Conservation (phyloP, 2,113 vertebrate species). For the Cyanoliseus patagonus region DNA sequence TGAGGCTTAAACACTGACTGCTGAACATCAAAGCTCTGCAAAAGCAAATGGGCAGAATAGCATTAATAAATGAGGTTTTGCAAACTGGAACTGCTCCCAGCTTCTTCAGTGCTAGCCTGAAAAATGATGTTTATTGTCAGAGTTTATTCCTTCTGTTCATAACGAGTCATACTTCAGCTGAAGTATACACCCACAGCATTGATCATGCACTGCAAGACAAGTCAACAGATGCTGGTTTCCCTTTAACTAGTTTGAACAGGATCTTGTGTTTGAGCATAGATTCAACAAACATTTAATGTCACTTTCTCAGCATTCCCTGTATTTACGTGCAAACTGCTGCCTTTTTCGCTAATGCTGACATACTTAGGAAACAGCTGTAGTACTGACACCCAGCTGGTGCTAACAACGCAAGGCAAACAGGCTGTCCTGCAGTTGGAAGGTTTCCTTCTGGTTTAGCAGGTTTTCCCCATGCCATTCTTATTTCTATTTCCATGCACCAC, state of each 20-base stretch:
- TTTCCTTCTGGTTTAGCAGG: neutral
- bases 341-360: neutral
- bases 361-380: neutral
- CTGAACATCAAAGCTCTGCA: neutral
- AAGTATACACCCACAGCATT: neutral
- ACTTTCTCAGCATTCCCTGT: neutral
- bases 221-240: neutral
- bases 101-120: neutral
- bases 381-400: constrained; percentile 21
- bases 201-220: neutral
- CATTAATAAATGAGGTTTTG: neutral
- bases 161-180: neutral
- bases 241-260: neutral
- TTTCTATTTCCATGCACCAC: neutral
- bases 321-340: neutral
- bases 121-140: neutral
- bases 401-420: constrained; percentile 5
- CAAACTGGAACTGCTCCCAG: neutral
- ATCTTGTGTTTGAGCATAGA: neutral
- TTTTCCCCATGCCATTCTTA: neutral
- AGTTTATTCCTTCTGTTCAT: neutral
- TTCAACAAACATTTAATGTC: neutral
- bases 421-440: neutral
- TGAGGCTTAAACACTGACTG: neutral
- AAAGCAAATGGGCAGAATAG: neutral